phyloP scores from a whole-genome alignment of 2,113 vertebrate genomes.

The Microtus montanus region DNA sequence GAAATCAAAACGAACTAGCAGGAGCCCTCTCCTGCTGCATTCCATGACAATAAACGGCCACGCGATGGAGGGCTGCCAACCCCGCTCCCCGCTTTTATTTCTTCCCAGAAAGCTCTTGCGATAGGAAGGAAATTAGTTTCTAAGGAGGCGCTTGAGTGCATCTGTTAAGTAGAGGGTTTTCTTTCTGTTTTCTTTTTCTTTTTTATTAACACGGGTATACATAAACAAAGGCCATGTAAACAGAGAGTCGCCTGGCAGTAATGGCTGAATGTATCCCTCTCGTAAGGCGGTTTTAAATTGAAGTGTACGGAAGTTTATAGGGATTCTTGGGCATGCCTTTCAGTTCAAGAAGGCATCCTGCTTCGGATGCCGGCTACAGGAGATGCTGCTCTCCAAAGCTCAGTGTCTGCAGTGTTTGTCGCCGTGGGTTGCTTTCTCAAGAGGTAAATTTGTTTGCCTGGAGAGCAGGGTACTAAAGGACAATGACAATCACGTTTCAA shows the following conservation, averaged over 20 bases:
- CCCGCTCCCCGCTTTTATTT: conserved; percentile 36
- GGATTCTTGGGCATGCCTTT: not conserved
- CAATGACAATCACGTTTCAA: not conserved
- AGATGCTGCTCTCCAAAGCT: not conserved
- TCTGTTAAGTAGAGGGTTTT: conserved; percentile 44
- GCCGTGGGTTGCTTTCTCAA: not conserved
- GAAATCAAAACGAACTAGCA: conserved; percentile 81
- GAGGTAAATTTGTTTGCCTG: not conserved
- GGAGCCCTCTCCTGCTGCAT: conserved; percentile 68
- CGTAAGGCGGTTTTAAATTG: not conserved
- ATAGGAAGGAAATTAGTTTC: conserved; percentile 66
- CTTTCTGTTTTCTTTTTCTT: not conserved
- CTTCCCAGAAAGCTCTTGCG: conserved; percentile 30
- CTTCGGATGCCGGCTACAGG: not conserved
- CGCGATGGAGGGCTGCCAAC: conserved; percentile 59
- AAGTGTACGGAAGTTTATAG: conserved; percentile 49
- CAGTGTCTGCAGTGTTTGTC: not conserved
- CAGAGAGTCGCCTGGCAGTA: conserved; percentile 14
- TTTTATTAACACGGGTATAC: not conserved
- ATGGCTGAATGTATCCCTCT: not conserved
- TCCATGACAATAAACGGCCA: conserved; percentile 72
- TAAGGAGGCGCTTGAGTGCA: conserved; percentile 49
- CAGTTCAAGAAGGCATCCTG: conserved; percentile 18
- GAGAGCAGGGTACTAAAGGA: not conserved
- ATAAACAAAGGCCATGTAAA: conserved; percentile 65